Percentiles rank a stretch among this genome's conserved stretches.
Evolutionary conservation across 2,888 invertebrate genomes (phyloP).

Genomic region (Tetragnatha montana): DNA sequence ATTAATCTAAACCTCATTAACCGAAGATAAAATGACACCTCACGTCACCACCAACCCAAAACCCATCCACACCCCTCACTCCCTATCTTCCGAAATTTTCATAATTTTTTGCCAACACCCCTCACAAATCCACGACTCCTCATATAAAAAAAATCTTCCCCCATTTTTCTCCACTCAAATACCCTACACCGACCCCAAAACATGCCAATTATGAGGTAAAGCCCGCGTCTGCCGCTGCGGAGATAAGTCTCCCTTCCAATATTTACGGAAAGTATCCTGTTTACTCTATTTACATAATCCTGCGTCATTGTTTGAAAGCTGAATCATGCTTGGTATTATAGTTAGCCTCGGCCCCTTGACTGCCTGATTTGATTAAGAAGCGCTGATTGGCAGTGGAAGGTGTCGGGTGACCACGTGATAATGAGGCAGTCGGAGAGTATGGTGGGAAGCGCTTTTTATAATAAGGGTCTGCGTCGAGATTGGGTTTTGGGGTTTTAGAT

Average conservation of each 20-base stretch:
- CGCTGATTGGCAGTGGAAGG: conserved; percentile 48
- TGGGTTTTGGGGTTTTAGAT: background rate
- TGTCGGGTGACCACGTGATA: conserved; percentile 45
- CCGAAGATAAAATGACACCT: background rate
- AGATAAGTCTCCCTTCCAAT: conserved; percentile 49
- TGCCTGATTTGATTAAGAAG: conserved; percentile 67
- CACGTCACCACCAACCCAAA: background rate
- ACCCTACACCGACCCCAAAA: conserved; percentile 30
- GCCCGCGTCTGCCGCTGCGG: conserved; percentile 15
- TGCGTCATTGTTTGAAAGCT: conserved; percentile 63
- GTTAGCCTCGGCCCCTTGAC: conserved; percentile 65
- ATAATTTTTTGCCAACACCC: background rate
- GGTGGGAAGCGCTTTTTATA: conserved; percentile 20
- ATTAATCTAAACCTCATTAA: background rate
- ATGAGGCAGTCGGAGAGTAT: conserved; percentile 19
- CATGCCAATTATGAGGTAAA: conserved; percentile 53
- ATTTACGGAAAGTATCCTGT: conserved; percentile 62
- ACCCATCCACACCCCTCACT: background rate
- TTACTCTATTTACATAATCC: conserved; percentile 65
- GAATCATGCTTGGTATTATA: conserved; percentile 32
- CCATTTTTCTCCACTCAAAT: background rate
- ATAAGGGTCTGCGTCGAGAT: background rate
- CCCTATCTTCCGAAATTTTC: background rate
- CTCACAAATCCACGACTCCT: background rate
- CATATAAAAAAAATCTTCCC: background rate